Conservation (phyloP, 2,888 invertebrate species). For the Pasiphila rectangulata region DNA sequence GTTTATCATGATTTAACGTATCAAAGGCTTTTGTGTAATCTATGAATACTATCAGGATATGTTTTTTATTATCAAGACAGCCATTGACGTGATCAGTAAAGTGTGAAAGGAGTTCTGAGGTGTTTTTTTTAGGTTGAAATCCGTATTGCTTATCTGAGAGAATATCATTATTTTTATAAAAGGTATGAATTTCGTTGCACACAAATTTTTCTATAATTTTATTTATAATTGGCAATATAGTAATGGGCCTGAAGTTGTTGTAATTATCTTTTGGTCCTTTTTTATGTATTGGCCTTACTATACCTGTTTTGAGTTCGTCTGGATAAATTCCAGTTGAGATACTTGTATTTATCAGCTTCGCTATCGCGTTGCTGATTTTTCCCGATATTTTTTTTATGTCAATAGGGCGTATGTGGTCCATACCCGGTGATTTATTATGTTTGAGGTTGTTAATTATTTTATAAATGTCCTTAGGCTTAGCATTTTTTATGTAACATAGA, state of each 20-base stretch:
- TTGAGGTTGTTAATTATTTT: too few relatives aligned
- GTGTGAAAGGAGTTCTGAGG: too few relatives aligned
- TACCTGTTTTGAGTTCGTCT: slow-evolving; percentile 3
- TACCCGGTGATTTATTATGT: slow-evolving; percentile 10
- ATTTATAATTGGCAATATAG: slow-evolving; percentile 4
- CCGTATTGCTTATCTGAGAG: too few relatives aligned
- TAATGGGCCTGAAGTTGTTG: slow-evolving; percentile 8
- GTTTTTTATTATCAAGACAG: not conserved
- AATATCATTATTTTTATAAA: not conserved
- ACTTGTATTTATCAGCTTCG: slow-evolving; percentile 2
- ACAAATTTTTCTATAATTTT: slow-evolving; percentile 12
- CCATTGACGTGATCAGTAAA: too few relatives aligned
- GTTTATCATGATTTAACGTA: slow-evolving; percentile 5
- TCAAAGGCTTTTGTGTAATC: slow-evolving; percentile 11
- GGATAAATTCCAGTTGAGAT: slow-evolving; percentile 2
- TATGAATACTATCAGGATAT: too few relatives aligned
- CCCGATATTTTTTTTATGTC: slow-evolving; percentile 1
- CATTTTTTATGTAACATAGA: too few relatives aligned
- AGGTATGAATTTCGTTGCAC: not conserved
- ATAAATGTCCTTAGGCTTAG: too few relatives aligned
- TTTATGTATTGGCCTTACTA: slow-evolving; percentile 11
- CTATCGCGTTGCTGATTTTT: slow-evolving; percentile 2
- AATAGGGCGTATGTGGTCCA: slow-evolving; percentile 2
- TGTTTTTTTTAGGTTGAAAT: too few relatives aligned
- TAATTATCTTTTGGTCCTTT: not conserved